Evolutionary conservation across 2,888 invertebrate genomes (phyloP).

Genomic region (Heliconius cydno): DNA sequence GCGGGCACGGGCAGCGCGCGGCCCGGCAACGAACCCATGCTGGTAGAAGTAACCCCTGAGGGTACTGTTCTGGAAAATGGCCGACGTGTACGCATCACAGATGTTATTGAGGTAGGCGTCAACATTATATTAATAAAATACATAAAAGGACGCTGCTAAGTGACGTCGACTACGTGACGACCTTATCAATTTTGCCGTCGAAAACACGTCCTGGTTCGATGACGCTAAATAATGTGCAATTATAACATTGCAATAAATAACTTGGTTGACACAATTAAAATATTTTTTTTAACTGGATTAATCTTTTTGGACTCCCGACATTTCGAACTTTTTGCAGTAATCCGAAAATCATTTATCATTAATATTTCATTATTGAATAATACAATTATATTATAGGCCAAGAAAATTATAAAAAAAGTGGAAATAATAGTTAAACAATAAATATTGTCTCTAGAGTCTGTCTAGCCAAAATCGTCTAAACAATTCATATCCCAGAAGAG

Average conservation of each 20-base stretch:
- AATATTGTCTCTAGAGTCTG: not conserved
- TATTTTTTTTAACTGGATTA: too few species aligned
- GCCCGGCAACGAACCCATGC: slow-evolving; percentile 84
- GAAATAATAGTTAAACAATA: slow-evolving; percentile 38
- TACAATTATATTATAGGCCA: not conserved
- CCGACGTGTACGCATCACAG: slow-evolving; percentile 85
- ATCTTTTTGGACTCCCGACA: too few species aligned
- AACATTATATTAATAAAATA: not conserved
- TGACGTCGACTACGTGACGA: slow-evolving; percentile 3
- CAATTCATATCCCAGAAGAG: slow-evolving; percentile 19
- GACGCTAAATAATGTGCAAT: not conserved
- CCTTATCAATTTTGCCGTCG: not conserved
- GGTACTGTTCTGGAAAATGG: slow-evolving; percentile 85
- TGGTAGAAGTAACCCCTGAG: slow-evolving; percentile 92
- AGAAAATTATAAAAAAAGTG: not conserved
- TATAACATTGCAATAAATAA: not conserved
- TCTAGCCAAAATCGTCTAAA: slow-evolving; percentile 12
- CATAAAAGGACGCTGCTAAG: not conserved
- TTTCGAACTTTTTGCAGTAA: too few species aligned
- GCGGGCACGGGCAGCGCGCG: slow-evolving; percentile 79
- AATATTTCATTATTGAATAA: not conserved
- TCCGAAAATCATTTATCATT: too few species aligned
- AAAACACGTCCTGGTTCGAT: not conserved
- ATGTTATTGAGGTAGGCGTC: slow-evolving; percentile 86
- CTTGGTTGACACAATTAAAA: not conserved